These are phyloP conservation scores for Uromys caudimaculatus DNA, from an alignment of 2,797 vertebrate genomes.

Conservation along the genomic window DNA sequence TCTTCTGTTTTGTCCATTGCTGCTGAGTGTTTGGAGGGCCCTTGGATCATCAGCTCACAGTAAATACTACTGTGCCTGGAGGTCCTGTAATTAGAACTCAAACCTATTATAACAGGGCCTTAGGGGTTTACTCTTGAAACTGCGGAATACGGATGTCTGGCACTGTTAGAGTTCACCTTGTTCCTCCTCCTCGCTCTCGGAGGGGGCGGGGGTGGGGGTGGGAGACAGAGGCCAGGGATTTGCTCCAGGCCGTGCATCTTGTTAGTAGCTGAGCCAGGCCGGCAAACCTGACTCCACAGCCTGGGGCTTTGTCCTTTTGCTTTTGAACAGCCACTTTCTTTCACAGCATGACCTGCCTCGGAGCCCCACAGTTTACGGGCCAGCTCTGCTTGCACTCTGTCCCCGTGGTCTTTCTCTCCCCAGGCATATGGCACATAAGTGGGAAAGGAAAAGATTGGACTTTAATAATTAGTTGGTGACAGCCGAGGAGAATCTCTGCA, in stretches of 20 bases:
- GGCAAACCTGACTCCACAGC: not conserved
- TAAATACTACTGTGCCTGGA: not conserved
- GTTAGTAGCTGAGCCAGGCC: constrained; percentile 1
- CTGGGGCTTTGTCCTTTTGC: not conserved
- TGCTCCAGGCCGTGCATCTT: not conserved
- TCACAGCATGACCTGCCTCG: not conserved
- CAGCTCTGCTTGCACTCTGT: not conserved
- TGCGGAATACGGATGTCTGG: not conserved
- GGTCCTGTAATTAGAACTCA: not conserved
- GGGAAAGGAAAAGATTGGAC: not conserved
- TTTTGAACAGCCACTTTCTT: not conserved
- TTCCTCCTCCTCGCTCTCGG: not conserved
- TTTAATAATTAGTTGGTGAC: not conserved
- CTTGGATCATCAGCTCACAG: not conserved
- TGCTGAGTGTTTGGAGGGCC: not conserved
- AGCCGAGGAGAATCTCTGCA: not conserved
- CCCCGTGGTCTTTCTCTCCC: not conserved
- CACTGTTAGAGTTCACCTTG: not conserved
- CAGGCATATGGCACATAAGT: not conserved
- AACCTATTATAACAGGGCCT: not conserved
- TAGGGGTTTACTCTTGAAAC: constrained; percentile 15
- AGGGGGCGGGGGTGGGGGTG: not conserved
- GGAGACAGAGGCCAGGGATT: not conserved
- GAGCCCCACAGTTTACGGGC: not conserved
- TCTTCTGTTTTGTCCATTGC: not conserved